Percentiles rank a stretch among this genome's conserved stretches.
These are phyloP conservation scores for Campylorhamphus procurvoides DNA, from an alignment of 2,113 vertebrate species.

Conservation along the genomic window DNA sequence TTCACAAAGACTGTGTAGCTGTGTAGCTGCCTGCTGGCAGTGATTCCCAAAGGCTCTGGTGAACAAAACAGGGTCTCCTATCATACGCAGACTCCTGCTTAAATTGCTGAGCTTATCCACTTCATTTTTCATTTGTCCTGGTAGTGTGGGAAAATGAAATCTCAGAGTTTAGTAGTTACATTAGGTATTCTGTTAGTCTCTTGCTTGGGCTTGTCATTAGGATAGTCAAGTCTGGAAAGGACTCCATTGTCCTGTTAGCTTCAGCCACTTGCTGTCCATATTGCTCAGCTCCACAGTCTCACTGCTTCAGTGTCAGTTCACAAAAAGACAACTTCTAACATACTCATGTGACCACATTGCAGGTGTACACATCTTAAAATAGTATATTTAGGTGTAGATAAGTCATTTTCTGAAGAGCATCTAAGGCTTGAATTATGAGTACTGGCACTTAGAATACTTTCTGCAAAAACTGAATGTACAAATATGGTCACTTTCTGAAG, in stretches of 20 bases:
- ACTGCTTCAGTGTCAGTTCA: not conserved
- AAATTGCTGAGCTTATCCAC: not conserved
- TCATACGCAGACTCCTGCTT: not conserved
- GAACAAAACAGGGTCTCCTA: not conserved
- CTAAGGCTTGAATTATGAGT: not conserved
- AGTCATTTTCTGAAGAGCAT: not conserved
- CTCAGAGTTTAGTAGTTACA: accelerated
- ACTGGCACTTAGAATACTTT: not conserved
- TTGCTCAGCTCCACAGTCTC: not conserved
- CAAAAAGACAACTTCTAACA: not conserved
- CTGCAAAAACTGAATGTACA: not conserved
- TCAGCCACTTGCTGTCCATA: accelerated
- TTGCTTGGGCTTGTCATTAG: not conserved
- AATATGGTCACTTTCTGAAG: not conserved
- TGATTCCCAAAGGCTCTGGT: not conserved
- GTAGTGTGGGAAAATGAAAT: not conserved
- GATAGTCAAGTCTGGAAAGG: not conserved
- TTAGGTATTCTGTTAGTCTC: not conserved
- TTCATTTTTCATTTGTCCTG: not conserved
- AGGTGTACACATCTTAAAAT: not conserved
- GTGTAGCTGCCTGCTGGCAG: not conserved
- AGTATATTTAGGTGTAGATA: not conserved
- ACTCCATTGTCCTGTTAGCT: not conserved
- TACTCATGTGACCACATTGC: not conserved
- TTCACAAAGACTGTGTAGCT: not conserved